Evolutionary conservation across 2,113 vertebrate species (phyloP).

Genomic region (Perca fluviatilis): DNA sequence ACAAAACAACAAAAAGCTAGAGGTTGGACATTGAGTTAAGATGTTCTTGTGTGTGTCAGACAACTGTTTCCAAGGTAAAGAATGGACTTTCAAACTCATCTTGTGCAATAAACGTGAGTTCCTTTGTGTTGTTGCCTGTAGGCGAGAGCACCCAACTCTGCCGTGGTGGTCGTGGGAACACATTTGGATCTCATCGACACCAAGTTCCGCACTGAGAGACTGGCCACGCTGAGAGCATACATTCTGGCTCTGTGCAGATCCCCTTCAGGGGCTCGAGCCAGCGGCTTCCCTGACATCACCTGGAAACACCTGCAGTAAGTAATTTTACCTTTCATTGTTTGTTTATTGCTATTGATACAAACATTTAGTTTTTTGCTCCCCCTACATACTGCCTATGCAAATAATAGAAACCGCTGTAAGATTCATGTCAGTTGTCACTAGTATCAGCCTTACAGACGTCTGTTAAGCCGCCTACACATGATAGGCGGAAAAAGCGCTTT

Average conservation of each 20-base stretch:
- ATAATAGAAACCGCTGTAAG: too few species aligned
- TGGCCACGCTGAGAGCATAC: conserved; percentile 93
- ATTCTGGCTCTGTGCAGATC: conserved; percentile 94
- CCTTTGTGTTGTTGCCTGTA: conserved; percentile 55
- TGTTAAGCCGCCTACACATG: not conserved
- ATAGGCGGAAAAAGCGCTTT: too few species aligned
- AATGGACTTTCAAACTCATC: not conserved
- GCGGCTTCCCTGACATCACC: conserved; percentile 94
- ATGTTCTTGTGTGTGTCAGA: not conserved
- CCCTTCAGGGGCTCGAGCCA: conserved; percentile 92
- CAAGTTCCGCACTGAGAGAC: conserved; percentile 93
- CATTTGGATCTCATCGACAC: conserved; percentile 96
- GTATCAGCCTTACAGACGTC: not conserved
- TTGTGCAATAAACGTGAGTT: not conserved
- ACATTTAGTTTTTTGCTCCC: too few species aligned
- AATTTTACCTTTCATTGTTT: not conserved
- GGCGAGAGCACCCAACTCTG: conserved; percentile 95
- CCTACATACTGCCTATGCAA: too few species aligned
- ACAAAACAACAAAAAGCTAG: not conserved
- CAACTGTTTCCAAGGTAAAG: not conserved
- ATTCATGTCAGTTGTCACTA: not conserved
- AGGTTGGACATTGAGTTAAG: not conserved
- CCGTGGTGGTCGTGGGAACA: conserved; percentile 95
- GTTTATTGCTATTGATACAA: too few species aligned
- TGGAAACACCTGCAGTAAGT: conserved; percentile 94